Base-by-base conservation (phyloP, 2,113 vertebrate species). In the Capricornis sumatraensis region DNA sequence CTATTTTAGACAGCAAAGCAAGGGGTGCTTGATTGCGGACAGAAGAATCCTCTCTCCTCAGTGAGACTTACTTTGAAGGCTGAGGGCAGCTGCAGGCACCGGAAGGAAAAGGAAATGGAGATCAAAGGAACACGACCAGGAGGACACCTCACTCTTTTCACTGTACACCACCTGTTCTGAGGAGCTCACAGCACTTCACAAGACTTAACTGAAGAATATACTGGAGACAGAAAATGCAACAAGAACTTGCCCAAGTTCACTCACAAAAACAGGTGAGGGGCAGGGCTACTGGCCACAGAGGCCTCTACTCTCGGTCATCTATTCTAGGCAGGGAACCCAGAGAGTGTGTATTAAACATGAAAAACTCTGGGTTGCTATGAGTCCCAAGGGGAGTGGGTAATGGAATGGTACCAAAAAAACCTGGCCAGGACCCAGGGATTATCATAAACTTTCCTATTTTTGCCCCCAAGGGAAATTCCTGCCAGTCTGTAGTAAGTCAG, bases 1-100 rank as follows among this genome's bases (percentile, higher is more conserved):
- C 33, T 97, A 91, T 97, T 97, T 95, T 64, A 88, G 85, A 92
- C 19, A 83, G 64, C 33, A 95, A 83, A 96, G 85, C 76, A 94
- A 97, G 86, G 92, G 64, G 76, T 90, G 64, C 12, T 74, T 62
- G 30, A 55, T 30, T 92, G 84, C 5, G 17, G 47, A 82, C n/a
- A 85, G 15, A 87, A 67, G 50, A 96, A 92, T 52, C 67, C 67
- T 60, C 71, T 40, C 62, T 87, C 57, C 84, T 45, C 43, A 15
- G 36, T 62, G 12, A 87, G 87, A 96, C 91, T 88, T 60, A 91
- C n/a, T 96, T 57, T 96, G 89, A 97, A 96, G 93, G 82, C 67
- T 67, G 57, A 94, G 57, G 81, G 76, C 91, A 96, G 94, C 95
- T 89, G 94, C 82, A 95, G 62, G 71, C 43, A 94, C 84, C 3